Base-by-base conservation (phyloP, 2,113 vertebrate genomes). In the Eolophus roseicapilla region DNA sequence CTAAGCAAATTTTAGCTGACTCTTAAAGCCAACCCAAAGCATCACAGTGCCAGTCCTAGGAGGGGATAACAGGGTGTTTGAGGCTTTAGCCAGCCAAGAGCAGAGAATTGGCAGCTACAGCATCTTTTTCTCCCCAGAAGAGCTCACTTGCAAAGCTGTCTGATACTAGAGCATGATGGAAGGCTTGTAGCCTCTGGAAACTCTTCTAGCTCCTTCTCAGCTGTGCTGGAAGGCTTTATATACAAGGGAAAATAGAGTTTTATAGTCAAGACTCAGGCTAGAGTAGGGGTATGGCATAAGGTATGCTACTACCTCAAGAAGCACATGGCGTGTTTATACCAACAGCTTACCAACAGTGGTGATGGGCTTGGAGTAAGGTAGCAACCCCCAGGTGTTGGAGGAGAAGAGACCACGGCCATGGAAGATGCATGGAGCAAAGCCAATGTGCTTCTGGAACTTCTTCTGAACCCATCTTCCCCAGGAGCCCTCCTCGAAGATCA, bases 401-500 rank as follows among this genome's bases (percentile, higher is more conserved):
- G 98, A 99, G 96, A 99, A 99, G 88, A 99, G 97, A 33, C 99
- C 99, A 85, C 98, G 98, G 78, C 99, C 99, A 9, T 99, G 99
- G 95, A 99, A 99, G 82, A 99, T 95, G 74, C 99, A 99, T 0
- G 99, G 99, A 23, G 99, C 99, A 44, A 99, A 99, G 49, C 99
- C 99, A 8, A 99, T 78, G 53, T 99, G 93, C 96, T 99, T 99
- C 98, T 99, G 99, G 67, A 99, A 96, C 94, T 96, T 99, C 97
- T 96, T 99, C 95, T 99, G 99, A 24, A 99, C 55, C 96, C 91
- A 89, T 50, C 98, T 98, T 93, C 98, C 98, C 98, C 97, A 98
- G 49, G 98, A 99, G 2, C 98, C 99, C 88, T 99, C 99, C 80
- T 99, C 97, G 2, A 99, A 99, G 95, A 99, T 98, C 90, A 99